phyloP scores from a whole-genome alignment of 2,113 vertebrate genomes.

The Heterocephalus glaber region DNA sequence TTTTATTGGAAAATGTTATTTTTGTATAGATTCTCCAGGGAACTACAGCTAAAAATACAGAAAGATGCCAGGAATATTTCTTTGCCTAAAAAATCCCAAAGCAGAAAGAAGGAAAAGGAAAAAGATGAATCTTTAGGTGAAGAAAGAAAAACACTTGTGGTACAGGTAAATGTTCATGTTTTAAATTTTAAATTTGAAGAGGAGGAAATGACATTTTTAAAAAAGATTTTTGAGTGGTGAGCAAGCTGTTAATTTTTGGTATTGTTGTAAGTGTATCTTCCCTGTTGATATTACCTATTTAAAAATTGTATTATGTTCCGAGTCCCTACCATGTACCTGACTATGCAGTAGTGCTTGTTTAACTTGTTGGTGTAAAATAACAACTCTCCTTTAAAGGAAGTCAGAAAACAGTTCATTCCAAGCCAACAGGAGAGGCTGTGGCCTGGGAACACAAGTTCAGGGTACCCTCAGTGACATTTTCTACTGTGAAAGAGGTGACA shows the following conservation, averaged over 20 bases:
- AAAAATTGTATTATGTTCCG: neutral
- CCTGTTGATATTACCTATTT: neutral
- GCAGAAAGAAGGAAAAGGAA: constrained; percentile 84
- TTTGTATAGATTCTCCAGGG: constrained; percentile 87
- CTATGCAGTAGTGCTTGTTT: neutral
- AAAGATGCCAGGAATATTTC: constrained; percentile 88
- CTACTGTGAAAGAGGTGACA: neutral
- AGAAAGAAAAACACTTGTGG: constrained; percentile 82
- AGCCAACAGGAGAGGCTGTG: neutral
- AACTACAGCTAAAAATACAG: constrained; percentile 89
- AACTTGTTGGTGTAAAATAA: neutral
- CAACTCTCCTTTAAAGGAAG: neutral
- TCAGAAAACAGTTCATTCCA: neutral
- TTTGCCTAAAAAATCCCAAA: constrained; percentile 86
- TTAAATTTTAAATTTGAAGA: constrained; percentile 46
- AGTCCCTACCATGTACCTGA: neutral
- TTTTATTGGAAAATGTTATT: constrained; percentile 54
- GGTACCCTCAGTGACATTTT: neutral
- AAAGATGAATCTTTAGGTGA: constrained; percentile 82
- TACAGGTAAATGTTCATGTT: constrained; percentile 82
- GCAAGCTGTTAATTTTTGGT: neutral
- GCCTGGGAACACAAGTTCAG: neutral
- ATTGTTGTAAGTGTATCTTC: neutral
- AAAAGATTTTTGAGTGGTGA: neutral
- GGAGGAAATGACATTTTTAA: neutral